phyloP scores from a whole-genome alignment of 2,888 invertebrate genomes.

The Aspidiotus rigidus region DNA sequence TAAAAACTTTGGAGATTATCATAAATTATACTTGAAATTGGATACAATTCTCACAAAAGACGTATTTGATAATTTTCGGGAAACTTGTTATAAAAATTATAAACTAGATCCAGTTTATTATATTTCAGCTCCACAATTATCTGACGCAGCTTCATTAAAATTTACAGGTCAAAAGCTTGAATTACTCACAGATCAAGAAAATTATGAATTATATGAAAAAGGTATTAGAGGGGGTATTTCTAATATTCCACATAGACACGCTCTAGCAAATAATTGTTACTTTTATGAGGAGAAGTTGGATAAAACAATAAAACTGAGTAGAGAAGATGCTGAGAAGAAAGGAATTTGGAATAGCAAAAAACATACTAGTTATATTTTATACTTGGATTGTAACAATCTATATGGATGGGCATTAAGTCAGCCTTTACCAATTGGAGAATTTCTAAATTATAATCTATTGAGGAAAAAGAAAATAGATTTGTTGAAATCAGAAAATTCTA shows the following conservation, averaged over 20 bases:
- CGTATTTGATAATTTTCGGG: too few species aligned
- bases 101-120: too few species aligned
- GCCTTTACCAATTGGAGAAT: slow-evolving; percentile 6
- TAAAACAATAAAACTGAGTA: slow-evolving; percentile 21
- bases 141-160: slow-evolving; percentile 12
- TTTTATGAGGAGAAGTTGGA: slow-evolving; percentile 6
- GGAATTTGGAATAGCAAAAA: slow-evolving; percentile 18
- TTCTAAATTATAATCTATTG: slow-evolving; percentile 15
- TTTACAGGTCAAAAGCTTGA: slow-evolving; percentile 12
- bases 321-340: slow-evolving; percentile 16
- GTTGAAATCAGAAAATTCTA: too few species aligned
- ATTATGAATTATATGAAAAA: slow-evolving; percentile 7
- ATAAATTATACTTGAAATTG: slow-evolving; percentile 16
- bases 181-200: slow-evolving; percentile 13
- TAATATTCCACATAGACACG: slow-evolving; percentile 12
- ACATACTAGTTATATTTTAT: slow-evolving; percentile 18
- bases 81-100: too few species aligned
- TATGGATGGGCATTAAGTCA: too few species aligned
- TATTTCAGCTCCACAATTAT: too few species aligned
- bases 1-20: slow-evolving; percentile 11
- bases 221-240: slow-evolving; percentile 14
- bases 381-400: too few species aligned
- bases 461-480: not conserved
- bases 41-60: slow-evolving; percentile 18
- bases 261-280: slow-evolving; percentile 8